Evolutionary conservation across 2,797 vertebrate species (phyloP).

Genomic region (Coregonus sp.): DNA sequence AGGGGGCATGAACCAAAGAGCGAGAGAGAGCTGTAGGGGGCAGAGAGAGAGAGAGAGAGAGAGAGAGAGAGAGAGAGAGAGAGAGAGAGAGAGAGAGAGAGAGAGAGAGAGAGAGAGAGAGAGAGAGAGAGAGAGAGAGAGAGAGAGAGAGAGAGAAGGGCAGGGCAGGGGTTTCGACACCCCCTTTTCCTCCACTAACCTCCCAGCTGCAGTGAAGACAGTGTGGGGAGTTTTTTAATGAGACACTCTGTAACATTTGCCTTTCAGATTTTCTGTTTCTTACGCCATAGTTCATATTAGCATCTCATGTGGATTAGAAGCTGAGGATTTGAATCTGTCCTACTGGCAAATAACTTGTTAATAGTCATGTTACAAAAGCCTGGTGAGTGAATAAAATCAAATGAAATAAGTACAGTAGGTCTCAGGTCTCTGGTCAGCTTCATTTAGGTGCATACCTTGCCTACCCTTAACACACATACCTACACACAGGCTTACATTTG

Average conservation of each 20-base stretch:
- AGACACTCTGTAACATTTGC: background rate
- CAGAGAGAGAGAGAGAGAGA: background rate
- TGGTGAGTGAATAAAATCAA: background rate
- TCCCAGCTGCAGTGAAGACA: background rate
- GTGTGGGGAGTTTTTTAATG: background rate
- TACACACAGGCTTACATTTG: background rate
- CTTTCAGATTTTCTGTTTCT: background rate
- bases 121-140: slow-evolving; percentile 7
- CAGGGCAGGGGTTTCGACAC: background rate
- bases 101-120: background rate
- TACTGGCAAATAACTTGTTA: background rate
- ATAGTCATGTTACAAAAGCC: background rate
- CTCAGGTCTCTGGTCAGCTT: background rate
- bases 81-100: background rate
- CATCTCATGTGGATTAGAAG: background rate
- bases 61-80: background rate
- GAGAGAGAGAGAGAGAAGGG: slow-evolving; percentile 19
- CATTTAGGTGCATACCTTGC: background rate
- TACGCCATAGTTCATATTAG: background rate
- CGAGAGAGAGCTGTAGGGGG: background rate
- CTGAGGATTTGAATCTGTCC: background rate
- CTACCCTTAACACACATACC: background rate
- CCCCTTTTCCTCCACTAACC: background rate
- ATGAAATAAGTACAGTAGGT: background rate
- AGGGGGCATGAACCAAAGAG: background rate